Percentiles rank a stretch among this genome's conserved stretches.
phyloP scores from a whole-genome alignment of 2,113 vertebrate species.

The Salvelinus sp. region DNA sequence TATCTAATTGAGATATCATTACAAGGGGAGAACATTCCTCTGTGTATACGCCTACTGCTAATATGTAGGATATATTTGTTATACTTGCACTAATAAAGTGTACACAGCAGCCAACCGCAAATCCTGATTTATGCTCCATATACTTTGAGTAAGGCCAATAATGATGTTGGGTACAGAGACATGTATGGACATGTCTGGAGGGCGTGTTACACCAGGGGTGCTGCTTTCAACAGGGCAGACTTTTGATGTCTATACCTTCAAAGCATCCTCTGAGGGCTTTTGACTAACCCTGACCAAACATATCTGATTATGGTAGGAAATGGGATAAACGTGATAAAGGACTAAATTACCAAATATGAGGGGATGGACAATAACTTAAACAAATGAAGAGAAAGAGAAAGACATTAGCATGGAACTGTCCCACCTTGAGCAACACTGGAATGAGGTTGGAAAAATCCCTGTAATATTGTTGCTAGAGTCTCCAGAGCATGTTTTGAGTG shows the following conservation, averaged over 20 bases:
- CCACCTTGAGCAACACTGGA: too few species aligned
- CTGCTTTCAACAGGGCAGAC: background rate
- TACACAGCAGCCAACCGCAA: constrained; percentile 37
- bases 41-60: constrained; percentile 33
- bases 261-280: background rate
- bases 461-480: background rate
- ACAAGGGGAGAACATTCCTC: constrained; percentile 57
- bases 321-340: too few species aligned
- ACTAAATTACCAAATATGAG: too few species aligned
- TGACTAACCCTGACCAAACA: too few species aligned
- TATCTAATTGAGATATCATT: constrained; percentile 73
- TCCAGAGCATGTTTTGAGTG: background rate
- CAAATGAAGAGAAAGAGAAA: too few species aligned
- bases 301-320: background rate
- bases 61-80: constrained; percentile 53
- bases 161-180: constrained; percentile 42
- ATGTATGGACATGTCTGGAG: constrained; percentile 41
- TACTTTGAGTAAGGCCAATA: constrained; percentile 46
- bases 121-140: constrained; percentile 50
- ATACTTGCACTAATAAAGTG: constrained; percentile 43
- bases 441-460: background rate
- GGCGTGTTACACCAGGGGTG: constrained; percentile 20
- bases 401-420: too few species aligned
- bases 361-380: too few species aligned
- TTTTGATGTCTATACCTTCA: background rate